Evolutionary conservation across 2,113 vertebrate genomes (phyloP).

Genomic region (Poeciliopsis retropinna): DNA sequence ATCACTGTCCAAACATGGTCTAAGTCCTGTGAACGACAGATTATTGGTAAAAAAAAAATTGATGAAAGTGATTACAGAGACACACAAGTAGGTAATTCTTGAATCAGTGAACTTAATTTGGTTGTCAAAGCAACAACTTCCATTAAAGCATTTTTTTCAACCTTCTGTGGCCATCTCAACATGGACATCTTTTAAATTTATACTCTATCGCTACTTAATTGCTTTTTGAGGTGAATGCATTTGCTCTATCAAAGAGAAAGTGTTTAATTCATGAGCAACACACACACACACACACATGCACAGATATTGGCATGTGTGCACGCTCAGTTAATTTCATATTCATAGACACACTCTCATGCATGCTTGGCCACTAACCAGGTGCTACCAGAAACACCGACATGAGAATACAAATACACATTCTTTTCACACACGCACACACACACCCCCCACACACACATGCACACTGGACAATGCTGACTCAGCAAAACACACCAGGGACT

Average conservation of each 20-base stretch:
- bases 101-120: slow-evolving; percentile 12
- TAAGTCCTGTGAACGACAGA: neutral
- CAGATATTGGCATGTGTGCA: neutral
- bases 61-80: neutral
- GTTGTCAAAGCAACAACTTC: neutral
- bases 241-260: slow-evolving; percentile 22
- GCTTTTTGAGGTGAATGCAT: slow-evolving; percentile 19
- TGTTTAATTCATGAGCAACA: slow-evolving; percentile 35
- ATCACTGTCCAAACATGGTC: neutral
- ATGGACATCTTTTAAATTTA: slow-evolving; percentile 12
- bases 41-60: neutral
- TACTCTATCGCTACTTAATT: slow-evolving; percentile 9
- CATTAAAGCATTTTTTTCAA: slow-evolving; percentile 26
- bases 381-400: slow-evolving; percentile 6
- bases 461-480: slow-evolving; percentile 44
- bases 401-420: slow-evolving; percentile 7
- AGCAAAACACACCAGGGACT: slow-evolving; percentile 16
- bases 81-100: slow-evolving; percentile 33
- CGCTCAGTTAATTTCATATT: slow-evolving; percentile 24
- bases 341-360: slow-evolving; percentile 7
- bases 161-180: neutral
- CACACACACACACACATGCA: neutral
- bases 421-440: slow-evolving; percentile 6
- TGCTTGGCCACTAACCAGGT: slow-evolving; percentile 26
- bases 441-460: slow-evolving; percentile 11